Evolutionary conservation across 2,797 vertebrate genomes (phyloP), one percentile per base, ranked within the genome.

Genomic region (Mico argentatus): DNA sequence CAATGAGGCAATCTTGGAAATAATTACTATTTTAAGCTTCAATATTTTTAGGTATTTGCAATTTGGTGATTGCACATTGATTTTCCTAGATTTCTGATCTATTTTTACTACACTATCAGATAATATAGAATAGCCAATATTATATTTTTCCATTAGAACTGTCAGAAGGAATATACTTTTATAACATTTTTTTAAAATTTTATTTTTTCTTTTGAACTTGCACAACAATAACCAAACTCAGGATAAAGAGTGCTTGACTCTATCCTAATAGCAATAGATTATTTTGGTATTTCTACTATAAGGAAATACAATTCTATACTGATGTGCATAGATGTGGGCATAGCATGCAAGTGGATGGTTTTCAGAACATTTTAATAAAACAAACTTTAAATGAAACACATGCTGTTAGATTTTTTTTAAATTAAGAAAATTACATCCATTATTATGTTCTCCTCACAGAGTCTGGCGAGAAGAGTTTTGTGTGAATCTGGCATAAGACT

Each of bases 341-440:
- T 3, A 88, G 61, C 4, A 17, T 82, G 6, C 24, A 41, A 80
- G 27, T 50, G 7, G 36, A 59, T 24, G 14, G 52, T 91, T 97
- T 75, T 96, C 73, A 88, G 73, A 27, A 80, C 55, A 57, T 88
- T 93, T 41, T 90, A 81, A 93, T 88, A 82, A 96, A 95, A 67
- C 77, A 73, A 90, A 70, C 44, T 57, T 91, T 96, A 77, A 97
- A 50, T 88, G 17, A 89, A 96, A 97, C 94, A 93, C 17, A 87
- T 64, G 94, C 30, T 95, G 91, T 77, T 80, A 97, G 50, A 77
- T 77, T 90, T 95, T 33, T 90, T 94, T 96, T 79, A 95, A 76
- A 98, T 77, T 96, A 83, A 94, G 97, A 52, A 97, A 98, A 98
- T 94, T 97, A 96, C 76, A 79, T 99, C 98, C 98, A 97, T 98